Percentiles rank a stretch among this genome's conserved stretches.
phyloP scores from a whole-genome alignment of 2,888 invertebrate species.

The Microctonus hyperodae region DNA sequence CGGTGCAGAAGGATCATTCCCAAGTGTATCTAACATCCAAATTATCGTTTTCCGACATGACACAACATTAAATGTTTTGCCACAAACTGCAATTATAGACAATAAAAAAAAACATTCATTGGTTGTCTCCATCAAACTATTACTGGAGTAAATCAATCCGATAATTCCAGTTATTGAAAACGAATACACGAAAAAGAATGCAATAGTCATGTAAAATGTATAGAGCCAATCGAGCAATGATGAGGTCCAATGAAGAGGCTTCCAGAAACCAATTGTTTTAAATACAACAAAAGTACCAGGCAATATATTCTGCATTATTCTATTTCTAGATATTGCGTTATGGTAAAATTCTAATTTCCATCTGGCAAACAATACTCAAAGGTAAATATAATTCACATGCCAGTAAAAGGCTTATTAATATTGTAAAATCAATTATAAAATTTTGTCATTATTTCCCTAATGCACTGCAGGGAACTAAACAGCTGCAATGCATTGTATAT shows the following conservation, averaged over 20 bases:
- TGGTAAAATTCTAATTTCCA: neutral
- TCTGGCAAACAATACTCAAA: neutral
- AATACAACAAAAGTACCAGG: slow-evolving; percentile 27
- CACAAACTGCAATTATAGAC: slow-evolving; percentile 25
- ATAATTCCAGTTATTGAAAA: slow-evolving; percentile 21
- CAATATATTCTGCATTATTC: neutral
- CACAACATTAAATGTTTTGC: slow-evolving; percentile 26
- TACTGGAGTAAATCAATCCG: slow-evolving; percentile 7
- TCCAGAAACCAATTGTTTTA: slow-evolving; percentile 25
- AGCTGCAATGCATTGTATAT: neutral
- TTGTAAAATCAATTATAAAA: neutral
- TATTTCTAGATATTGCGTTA: neutral
- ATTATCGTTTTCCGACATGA: slow-evolving; percentile 19
- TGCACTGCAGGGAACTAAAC: neutral
- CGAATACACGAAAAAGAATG: slow-evolving; percentile 25
- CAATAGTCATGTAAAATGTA: neutral
- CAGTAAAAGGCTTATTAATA: neutral
- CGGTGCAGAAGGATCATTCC: slow-evolving; percentile 21
- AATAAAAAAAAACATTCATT: slow-evolving; percentile 25
- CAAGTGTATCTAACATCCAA: slow-evolving; percentile 20
- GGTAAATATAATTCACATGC: neutral
- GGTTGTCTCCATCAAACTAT: slow-evolving; percentile 8
- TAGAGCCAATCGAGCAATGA: slow-evolving; percentile 8
- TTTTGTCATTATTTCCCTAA: neutral
- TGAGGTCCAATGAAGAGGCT: slow-evolving; percentile 7